These are phyloP conservation scores for Scartelaos histophorus DNA, from an alignment of 2,113 vertebrate genomes.

Conservation along the genomic window DNA sequence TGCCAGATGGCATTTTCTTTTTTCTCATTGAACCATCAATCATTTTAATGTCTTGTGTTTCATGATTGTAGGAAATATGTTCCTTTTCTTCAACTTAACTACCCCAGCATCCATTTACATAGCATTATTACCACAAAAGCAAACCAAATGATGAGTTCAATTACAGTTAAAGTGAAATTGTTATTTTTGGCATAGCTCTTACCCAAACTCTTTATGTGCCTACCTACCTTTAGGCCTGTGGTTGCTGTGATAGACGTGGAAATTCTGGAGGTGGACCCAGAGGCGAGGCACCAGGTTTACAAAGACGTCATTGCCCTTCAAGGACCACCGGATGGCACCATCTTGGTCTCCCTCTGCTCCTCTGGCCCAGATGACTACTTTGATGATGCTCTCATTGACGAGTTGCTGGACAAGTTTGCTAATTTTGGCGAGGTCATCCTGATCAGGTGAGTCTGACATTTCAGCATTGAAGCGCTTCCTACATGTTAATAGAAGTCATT, in stretches of 20 bases:
- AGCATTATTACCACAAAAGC: not conserved
- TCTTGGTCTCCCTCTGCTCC: constrained; percentile 89
- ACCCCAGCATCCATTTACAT: too few species aligned
- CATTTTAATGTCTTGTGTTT: not conserved
- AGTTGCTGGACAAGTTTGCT: constrained; percentile 91
- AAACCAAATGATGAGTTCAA: not conserved
- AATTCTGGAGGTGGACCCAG: constrained; percentile 94
- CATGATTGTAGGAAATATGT: not conserved
- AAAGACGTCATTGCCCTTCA: constrained; percentile 92
- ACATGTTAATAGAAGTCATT: not conserved
- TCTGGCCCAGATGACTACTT: constrained; percentile 89
- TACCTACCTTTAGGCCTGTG: constrained; percentile 82
- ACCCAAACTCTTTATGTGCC: not conserved
- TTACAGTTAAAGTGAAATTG: too few species aligned
- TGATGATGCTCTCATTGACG: constrained; percentile 91
- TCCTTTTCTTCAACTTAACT: not conserved
- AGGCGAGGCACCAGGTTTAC: constrained; percentile 91
- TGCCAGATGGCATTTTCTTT: not conserved
- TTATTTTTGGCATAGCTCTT: not conserved
- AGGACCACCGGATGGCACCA: constrained; percentile 93
- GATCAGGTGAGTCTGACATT: constrained; percentile 83
- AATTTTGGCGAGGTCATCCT: constrained; percentile 94
- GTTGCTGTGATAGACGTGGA: constrained; percentile 93
- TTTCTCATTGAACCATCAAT: not conserved
- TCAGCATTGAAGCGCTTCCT: not conserved